phyloP scores from a whole-genome alignment of 2,113 vertebrate genomes.

The Nothocercus nigrocapillus region DNA sequence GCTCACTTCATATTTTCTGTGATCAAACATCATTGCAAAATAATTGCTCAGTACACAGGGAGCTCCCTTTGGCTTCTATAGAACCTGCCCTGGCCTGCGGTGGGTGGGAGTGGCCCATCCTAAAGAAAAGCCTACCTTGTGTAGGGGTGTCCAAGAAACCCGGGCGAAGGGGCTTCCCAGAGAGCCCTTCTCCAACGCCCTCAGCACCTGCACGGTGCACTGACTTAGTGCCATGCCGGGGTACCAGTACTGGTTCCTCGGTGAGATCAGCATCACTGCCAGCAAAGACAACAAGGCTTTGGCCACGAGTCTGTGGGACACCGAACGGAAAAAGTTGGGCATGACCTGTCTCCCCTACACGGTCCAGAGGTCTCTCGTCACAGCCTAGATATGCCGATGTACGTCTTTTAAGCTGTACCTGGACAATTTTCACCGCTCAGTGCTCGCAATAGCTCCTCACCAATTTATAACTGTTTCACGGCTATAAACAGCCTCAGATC shows the following conservation, averaged over 20 bases:
- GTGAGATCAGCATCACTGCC: not conserved
- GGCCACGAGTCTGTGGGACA: not conserved
- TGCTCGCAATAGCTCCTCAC: constrained; percentile 6
- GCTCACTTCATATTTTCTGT: not conserved
- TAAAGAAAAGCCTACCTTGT: not conserved
- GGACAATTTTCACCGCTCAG: not conserved
- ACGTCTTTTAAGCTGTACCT: not conserved
- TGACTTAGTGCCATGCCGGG: rapidly evolving
- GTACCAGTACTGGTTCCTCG: not conserved
- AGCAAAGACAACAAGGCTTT: not conserved
- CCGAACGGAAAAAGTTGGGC: not conserved
- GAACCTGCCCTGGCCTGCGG: not conserved
- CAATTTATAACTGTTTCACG: constrained; percentile 52
- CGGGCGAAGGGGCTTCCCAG: not conserved
- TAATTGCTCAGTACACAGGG: not conserved
- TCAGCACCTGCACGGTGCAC: not conserved
- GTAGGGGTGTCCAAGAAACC: rapidly evolving
- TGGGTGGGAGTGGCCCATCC: not conserved
- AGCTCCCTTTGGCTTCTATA: not conserved
- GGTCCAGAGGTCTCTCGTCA: not conserved
- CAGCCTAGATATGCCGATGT: not conserved
- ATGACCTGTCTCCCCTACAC: not conserved
- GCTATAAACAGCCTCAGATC: constrained; percentile 60
- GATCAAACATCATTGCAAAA: not conserved
- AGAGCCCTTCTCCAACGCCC: not conserved